Base-by-base conservation (phyloP, 2,888 invertebrate species). In the Drosophila ustulata region DNA sequence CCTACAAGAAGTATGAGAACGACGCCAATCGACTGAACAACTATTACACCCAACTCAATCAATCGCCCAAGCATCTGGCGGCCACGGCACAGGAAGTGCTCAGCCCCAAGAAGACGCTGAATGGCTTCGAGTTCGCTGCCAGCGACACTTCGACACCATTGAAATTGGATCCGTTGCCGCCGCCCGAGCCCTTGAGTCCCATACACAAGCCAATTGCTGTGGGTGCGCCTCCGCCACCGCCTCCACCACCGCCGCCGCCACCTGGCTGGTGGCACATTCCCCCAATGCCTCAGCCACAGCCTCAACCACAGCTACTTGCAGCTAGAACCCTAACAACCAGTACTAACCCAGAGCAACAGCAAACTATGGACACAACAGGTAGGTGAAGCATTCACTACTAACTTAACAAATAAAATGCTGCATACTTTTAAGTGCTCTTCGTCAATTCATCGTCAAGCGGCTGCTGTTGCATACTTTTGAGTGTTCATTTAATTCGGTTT, bases 1-100 rank as follows among this genome's bases (percentile, higher is more conserved):
- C 78, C 59, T 92, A 92, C 82, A 92, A 91, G 66, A 91, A 91
- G 80, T 92, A 90, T 74, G 92, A 92, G 82, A 91, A 88, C 71
- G 92, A 92, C 76, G 90, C 92, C 30, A 92, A 92, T 83, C 91
- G 92, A 18, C 79, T 92, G 56, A 92, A 92, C 61, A 91, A 88
- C 58, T 92, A 90, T 58, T 92, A 92, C 75, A 91, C 80, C 58
- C 91, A 92, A 66, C 75, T 92, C 61, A 90, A 82, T 34, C 89
- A 86, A 62, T 88, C 91, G 77, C 90, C 92, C 78, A 91, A 91
- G 82, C 91, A 89, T 71, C 89, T 86, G 59, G 18, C 47, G 1
- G 5, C 66, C 49, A 18, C 72, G 7, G 66, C 65, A 26, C 75
- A 75, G 52, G 78, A 78, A 3, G 71, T 85, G 28, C 62, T 88